These are phyloP conservation scores for Ceriagrion tenellum DNA, from an alignment of 2,888 invertebrate genomes.

Conservation along the genomic window DNA sequence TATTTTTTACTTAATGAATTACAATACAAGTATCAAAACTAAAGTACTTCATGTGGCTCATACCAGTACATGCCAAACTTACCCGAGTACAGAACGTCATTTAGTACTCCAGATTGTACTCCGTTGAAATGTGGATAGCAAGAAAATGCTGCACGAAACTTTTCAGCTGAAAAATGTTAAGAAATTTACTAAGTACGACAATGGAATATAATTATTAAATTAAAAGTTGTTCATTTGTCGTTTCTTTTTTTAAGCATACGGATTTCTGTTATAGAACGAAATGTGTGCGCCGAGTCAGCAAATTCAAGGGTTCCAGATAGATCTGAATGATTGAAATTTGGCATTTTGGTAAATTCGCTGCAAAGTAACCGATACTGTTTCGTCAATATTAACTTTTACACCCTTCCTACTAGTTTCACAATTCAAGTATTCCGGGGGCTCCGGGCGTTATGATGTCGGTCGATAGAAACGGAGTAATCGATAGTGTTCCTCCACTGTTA, in stretches of 20 bases:
- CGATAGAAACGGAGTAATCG: not conserved
- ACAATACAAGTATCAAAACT: too few species aligned
- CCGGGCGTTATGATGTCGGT: not conserved
- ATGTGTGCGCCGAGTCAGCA: not conserved
- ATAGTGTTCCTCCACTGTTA: too few species aligned
- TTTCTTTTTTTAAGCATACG: slow-evolving; percentile 57
- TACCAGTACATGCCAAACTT: slow-evolving; percentile 70
- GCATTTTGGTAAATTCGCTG: not conserved
- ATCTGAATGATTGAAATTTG: not conserved
- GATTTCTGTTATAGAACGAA: slow-evolving; percentile 63
- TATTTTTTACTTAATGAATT: too few species aligned
- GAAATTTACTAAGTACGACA: not conserved
- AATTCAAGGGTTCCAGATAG: not conserved
- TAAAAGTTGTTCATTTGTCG: not conserved
- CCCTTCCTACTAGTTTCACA: not conserved
- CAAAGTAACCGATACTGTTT: not conserved
- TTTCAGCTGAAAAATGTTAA: slow-evolving; percentile 77
- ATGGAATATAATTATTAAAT: not conserved
- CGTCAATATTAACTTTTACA: too few species aligned
- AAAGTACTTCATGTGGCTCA: too few species aligned
- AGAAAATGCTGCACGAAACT: slow-evolving; percentile 80
- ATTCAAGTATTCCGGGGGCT: slow-evolving; percentile 22
- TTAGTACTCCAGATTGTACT: slow-evolving; percentile 86
- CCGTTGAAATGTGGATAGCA: slow-evolving; percentile 85
- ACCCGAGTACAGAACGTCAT: slow-evolving; percentile 85